Evolutionary conservation across 2,888 invertebrate species (phyloP).

Genomic region (Aleiodes leptofemur): DNA sequence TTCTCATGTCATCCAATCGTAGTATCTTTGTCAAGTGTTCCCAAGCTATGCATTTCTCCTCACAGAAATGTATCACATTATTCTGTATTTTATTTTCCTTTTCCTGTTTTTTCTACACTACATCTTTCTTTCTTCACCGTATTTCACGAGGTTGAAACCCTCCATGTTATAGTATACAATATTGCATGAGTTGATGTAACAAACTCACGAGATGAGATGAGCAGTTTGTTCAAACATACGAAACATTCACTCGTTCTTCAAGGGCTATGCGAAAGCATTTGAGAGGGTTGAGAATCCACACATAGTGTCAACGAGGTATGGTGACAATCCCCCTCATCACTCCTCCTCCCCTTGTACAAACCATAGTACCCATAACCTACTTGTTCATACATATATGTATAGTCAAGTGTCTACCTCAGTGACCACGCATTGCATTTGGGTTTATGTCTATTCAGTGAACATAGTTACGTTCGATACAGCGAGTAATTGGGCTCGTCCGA

Average conservation of each 20-base stretch:
- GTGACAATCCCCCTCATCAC: slow-evolving; percentile 10
- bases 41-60: slow-evolving; percentile 1
- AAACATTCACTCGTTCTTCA: slow-evolving; percentile 8
- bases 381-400: slow-evolving; percentile 18
- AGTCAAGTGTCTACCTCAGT: slow-evolving; percentile 5
- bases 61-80: slow-evolving; percentile 17
- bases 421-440: slow-evolving; percentile 12
- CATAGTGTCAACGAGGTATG: slow-evolving; percentile 30
- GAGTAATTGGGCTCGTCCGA: slow-evolving; percentile 40
- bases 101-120: not conserved
- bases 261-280: slow-evolving; percentile 18
- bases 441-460: slow-evolving; percentile 29
- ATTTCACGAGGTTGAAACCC: not conserved
- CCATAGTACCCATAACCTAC: slow-evolving; percentile 6
- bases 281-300: not conserved
- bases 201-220: slow-evolving; percentile 15
- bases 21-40: slow-evolving; percentile 1
- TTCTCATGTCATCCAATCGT: slow-evolving; percentile 5
- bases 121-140: not conserved
- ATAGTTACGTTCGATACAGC: slow-evolving; percentile 25
- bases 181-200: not conserved
- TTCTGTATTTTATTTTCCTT: not conserved
- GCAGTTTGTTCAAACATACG: not conserved
- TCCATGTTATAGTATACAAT: slow-evolving; percentile 2
- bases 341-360: slow-evolving; percentile 2